These are phyloP conservation scores for Trochalopteron elliotii DNA, from an alignment of 2,113 vertebrate species.

Conservation along the genomic window DNA sequence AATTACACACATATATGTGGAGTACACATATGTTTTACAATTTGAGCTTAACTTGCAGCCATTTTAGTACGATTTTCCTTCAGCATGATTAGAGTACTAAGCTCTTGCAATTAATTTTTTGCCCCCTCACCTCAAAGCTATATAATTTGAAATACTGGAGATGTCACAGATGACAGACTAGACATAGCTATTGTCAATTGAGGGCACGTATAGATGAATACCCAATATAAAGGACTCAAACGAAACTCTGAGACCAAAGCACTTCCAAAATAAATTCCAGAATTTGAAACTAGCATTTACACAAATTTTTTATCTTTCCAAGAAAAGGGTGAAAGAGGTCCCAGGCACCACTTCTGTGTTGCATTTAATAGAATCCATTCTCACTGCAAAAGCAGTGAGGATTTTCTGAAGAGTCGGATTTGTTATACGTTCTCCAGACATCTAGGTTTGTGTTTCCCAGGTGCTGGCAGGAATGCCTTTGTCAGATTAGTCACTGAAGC, in stretches of 20 bases:
- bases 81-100: neutral
- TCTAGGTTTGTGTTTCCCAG: neutral
- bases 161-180: neutral
- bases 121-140: neutral
- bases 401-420: neutral
- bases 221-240: neutral
- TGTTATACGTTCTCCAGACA: neutral
- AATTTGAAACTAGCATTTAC: neutral
- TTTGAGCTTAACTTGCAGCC: neutral
- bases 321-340: neutral
- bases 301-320: neutral
- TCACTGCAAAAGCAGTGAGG: neutral
- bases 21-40: neutral
- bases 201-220: neutral
- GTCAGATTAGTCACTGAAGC: neutral
- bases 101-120: neutral
- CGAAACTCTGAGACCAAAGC: neutral
- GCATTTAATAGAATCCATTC: neutral
- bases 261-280: neutral
- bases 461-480: neutral
- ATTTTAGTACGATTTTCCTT: neutral
- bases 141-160: neutral
- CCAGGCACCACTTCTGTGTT: neutral
- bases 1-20: neutral
- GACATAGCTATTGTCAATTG: neutral